phyloP scores from a whole-genome alignment of 1,140 invertebrate species.

The Mactra quadrangularis region DNA sequence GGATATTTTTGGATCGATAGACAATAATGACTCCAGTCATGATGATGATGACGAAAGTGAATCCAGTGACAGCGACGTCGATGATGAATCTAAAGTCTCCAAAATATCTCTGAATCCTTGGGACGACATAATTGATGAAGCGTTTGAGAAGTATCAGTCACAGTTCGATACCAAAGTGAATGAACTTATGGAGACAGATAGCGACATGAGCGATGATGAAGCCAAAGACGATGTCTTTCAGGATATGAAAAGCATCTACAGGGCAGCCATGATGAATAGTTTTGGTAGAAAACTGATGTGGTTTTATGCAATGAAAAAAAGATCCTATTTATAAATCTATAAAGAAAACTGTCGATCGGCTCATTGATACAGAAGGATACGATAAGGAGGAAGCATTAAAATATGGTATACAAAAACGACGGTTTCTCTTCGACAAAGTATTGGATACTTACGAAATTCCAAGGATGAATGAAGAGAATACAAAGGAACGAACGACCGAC shows the following conservation, averaged over 20 bases:
- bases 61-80: neutral
- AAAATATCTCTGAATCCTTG: neutral
- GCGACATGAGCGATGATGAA: neutral
- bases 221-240: slow-evolving; percentile 30
- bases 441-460: neutral
- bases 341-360: too few relatives aligned
- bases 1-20: neutral
- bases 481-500: too few relatives aligned
- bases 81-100: neutral
- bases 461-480: neutral
- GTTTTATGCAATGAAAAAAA: slow-evolving; percentile 24
- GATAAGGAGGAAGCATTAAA: slow-evolving; percentile 9
- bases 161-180: too few relatives aligned
- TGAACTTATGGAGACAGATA: slow-evolving; percentile 23
- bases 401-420: slow-evolving; percentile 7
- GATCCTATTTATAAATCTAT: too few relatives aligned
- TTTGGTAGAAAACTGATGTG: slow-evolving; percentile 17
- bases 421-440: slow-evolving; percentile 29
- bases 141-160: slow-evolving; percentile 23
- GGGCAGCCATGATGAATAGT: slow-evolving; percentile 25
- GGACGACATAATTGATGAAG: slow-evolving; percentile 15
- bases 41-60: too few relatives aligned
- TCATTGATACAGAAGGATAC: too few relatives aligned
- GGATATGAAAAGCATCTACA: slow-evolving; percentile 16
- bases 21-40: neutral